Evolutionary conservation across 1,140 invertebrate genomes (phyloP).

Genomic region (Zaprionus ornatus): DNA sequence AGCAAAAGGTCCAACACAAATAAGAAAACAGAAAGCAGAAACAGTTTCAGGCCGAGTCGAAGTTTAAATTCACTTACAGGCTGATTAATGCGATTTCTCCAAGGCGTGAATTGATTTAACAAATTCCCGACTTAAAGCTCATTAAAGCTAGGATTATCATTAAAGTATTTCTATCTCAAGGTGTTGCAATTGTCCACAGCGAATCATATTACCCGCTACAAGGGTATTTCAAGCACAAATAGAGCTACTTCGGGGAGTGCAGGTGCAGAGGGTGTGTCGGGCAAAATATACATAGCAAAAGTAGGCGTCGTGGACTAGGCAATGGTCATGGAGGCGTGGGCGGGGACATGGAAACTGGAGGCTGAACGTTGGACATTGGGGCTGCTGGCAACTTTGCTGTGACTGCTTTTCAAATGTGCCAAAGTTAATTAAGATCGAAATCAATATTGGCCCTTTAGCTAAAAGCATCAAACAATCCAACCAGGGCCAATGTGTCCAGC

Average conservation of each 20-base stretch:
- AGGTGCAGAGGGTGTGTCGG: not conserved
- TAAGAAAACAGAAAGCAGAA: slow-evolving; percentile 46
- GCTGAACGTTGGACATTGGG: not conserved
- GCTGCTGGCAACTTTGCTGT: slow-evolving; percentile 31
- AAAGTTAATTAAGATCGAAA: slow-evolving; percentile 83
- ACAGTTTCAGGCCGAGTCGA: not conserved
- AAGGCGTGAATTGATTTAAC: not conserved
- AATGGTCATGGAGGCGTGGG: not conserved
- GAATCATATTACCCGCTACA: not conserved
- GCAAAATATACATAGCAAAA: slow-evolving; percentile 8
- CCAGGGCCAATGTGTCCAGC: slow-evolving; percentile 50
- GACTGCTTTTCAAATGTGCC: slow-evolving; percentile 78
- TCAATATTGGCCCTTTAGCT: slow-evolving; percentile 82
- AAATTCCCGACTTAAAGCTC: not conserved
- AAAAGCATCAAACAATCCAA: slow-evolving; percentile 79
- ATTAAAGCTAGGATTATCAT: not conserved
- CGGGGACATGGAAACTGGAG: not conserved
- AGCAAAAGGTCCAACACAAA: slow-evolving; percentile 73
- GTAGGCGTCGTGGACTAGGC: not conserved
- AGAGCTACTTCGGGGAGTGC: slow-evolving; percentile 39
- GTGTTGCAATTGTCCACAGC: not conserved
- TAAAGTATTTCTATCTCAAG: not conserved
- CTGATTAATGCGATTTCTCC: not conserved
- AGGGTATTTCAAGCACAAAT: slow-evolving; percentile 54
- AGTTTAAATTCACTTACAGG: slow-evolving; percentile 14